A percentile compares a stretch with the other conserved stretches of the same genome.
These are phyloP conservation scores for Ctenochaetus hawaiiensis DNA, from an alignment of 2,797 vertebrate species.

Conservation along the genomic window DNA sequence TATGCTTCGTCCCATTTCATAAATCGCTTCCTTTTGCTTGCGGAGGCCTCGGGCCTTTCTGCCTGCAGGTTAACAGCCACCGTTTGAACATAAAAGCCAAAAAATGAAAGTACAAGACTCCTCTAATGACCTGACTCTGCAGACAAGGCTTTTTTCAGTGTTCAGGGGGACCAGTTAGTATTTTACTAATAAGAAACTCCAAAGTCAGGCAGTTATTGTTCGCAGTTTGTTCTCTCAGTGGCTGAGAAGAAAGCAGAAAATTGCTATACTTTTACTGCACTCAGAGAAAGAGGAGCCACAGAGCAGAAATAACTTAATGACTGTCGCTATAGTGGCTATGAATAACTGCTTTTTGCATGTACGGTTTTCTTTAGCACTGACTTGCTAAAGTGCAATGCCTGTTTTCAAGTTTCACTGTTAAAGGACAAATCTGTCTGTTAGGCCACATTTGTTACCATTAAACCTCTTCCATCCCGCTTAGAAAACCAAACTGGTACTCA, in stretches of 20 bases:
- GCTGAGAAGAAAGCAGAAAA: neutral
- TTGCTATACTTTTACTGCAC: neutral
- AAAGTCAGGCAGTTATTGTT: neutral
- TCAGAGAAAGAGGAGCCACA: neutral
- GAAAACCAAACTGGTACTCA: neutral
- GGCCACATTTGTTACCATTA: no score
- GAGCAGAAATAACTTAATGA: neutral
- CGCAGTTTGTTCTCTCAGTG: neutral
- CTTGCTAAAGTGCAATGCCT: neutral
- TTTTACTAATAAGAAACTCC: slow-evolving; percentile 11
- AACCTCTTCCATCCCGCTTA: no score
- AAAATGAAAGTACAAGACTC: slow-evolving; percentile 5
- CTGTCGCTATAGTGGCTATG: neutral
- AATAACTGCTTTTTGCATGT: neutral
- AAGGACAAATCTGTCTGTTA: neutral
- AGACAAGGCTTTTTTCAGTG: neutral
- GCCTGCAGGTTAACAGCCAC: slow-evolving; percentile 19
- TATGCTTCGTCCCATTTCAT: slow-evolving; percentile 39
- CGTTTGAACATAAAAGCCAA: slow-evolving; percentile 10
- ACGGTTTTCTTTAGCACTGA: neutral
- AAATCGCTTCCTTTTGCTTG: slow-evolving; percentile 24
- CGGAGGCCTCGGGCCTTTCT: neutral
- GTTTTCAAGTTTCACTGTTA: neutral
- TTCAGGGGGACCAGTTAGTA: slow-evolving; percentile 23
- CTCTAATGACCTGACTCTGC: slow-evolving; percentile 20